Evolutionary conservation across 30 jellyfish, hydroid and myxozoan species (phyloP).

Genomic region (Nemopilema nomurai): DNA sequence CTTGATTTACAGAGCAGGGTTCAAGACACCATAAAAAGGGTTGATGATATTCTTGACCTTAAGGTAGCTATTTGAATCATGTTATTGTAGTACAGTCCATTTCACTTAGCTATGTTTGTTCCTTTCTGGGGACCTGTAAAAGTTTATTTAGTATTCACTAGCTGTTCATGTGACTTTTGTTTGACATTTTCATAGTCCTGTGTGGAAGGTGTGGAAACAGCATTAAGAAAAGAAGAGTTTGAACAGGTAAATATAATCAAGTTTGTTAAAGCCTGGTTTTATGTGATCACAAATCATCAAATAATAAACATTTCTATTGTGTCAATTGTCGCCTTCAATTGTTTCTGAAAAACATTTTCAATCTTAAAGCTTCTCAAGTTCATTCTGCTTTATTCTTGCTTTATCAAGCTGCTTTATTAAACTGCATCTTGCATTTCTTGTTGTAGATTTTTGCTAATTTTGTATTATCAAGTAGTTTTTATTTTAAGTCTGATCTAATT

Average conservation of each 20-base stretch:
- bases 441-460: no score
- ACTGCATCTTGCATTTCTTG: no score
- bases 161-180: background rate
- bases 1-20: slow-evolving; percentile 75
- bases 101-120: background rate
- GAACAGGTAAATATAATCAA: slow-evolving; percentile 71
- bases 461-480: no score
- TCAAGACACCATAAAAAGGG: slow-evolving; percentile 97
- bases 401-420: no score
- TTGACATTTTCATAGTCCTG: slow-evolving; percentile 71
- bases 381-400: no score
- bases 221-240: slow-evolving; percentile 85
- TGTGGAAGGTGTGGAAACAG: slow-evolving; percentile 94
- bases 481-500: no score
- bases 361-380: no score
- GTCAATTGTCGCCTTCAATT: no score
- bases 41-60: slow-evolving; percentile 96
- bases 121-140: background rate
- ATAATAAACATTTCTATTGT: no score
- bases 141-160: background rate
- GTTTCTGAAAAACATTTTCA: no score
- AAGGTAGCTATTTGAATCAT: slow-evolving; percentile 53
- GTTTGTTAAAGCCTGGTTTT: background rate
- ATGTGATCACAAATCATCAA: no score
- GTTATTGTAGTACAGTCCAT: no score